These are phyloP conservation scores for Chelon labrosus DNA, from an alignment of 2,797 vertebrate genomes.

Conservation along the genomic window DNA sequence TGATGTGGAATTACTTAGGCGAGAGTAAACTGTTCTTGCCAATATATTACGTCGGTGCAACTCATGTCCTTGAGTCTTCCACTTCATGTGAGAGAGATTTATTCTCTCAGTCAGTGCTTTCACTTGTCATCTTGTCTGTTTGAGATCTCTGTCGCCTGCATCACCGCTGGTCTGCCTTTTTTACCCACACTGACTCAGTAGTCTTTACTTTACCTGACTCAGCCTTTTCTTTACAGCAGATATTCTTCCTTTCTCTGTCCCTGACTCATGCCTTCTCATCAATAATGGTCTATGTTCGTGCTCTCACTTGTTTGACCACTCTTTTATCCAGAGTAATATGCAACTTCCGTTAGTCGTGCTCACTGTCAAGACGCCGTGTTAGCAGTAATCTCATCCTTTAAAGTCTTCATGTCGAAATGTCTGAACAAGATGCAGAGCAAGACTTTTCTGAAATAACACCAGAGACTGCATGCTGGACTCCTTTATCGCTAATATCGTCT, in stretches of 20 bases:
- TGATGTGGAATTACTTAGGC: conserved; percentile 1
- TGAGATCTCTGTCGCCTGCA: background rate
- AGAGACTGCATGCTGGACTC: background rate
- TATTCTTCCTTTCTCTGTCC: background rate
- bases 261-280: background rate
- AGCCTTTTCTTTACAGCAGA: background rate
- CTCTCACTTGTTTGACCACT: background rate
- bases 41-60: conserved; percentile 15
- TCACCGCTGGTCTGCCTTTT: background rate
- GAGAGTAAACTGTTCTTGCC: conserved; percentile 11
- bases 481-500: conserved; percentile 22
- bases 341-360: background rate
- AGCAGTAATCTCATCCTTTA: background rate
- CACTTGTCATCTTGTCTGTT: background rate
- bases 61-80: background rate
- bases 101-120: background rate
- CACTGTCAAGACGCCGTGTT: background rate
- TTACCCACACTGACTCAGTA: background rate
- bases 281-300: background rate
- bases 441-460: background rate
- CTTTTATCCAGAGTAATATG: background rate
- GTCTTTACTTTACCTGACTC: background rate
- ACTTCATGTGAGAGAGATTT: conserved; percentile 5
- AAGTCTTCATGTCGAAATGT: background rate
- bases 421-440: conserved; percentile 4